These are phyloP conservation scores for Sycophaga agraensis DNA, from an alignment of 1,140 invertebrate species.

Conservation along the genomic window DNA sequence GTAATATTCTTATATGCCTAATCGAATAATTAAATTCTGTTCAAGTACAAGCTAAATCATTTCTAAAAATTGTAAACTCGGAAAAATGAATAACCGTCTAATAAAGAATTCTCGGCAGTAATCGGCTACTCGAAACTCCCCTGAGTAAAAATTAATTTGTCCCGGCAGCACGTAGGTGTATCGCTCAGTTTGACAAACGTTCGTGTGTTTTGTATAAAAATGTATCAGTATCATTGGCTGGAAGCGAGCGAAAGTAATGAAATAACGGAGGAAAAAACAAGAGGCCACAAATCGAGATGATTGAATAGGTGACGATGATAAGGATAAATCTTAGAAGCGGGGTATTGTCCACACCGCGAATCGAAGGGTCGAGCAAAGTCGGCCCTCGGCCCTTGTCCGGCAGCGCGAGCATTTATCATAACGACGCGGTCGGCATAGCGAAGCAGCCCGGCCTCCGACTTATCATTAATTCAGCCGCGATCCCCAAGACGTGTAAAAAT, in stretches of 20 bases:
- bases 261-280: background rate
- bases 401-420: slow-evolving; percentile 26
- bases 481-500: slow-evolving; percentile 53
- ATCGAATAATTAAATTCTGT: too few species aligned
- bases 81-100: too few species aligned
- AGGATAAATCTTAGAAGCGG: slow-evolving; percentile 8
- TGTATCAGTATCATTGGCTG: too few species aligned
- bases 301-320: slow-evolving; percentile 13
- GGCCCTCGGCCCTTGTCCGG: background rate
- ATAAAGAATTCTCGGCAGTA: too few species aligned
- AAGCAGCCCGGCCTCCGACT: slow-evolving; percentile 22
- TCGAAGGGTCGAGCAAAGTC: background rate
- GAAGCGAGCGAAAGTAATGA: too few species aligned
- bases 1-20: too few species aligned
- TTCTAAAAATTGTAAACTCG: too few species aligned
- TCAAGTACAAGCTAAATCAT: too few species aligned
- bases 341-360: too few species aligned
- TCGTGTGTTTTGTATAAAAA: slow-evolving; percentile 4
- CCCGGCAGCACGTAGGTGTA: background rate
- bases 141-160: slow-evolving; percentile 25
- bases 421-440: slow-evolving; percentile 20
- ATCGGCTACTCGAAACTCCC: background rate
- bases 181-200: slow-evolving; percentile 3
- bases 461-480: slow-evolving; percentile 52
- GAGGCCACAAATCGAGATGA: slow-evolving; percentile 1